Conservation (phyloP, 1,140 invertebrate species). For the Potamilus streckersoni region DNA sequence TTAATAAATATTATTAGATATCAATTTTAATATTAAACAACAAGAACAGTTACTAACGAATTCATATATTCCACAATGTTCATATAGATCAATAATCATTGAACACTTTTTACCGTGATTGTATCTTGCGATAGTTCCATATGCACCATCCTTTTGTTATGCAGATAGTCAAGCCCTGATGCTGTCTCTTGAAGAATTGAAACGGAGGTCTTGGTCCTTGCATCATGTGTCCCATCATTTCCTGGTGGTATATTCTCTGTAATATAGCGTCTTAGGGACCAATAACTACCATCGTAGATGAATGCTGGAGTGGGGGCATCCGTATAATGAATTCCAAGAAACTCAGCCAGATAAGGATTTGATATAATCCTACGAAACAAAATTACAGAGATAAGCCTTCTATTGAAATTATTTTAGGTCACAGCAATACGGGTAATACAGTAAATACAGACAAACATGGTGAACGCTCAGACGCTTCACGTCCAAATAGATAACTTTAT, state of each 20-base stretch:
- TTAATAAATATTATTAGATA: too few relatives aligned
- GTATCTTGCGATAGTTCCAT: conserved; percentile 55
- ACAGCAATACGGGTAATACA: background rate
- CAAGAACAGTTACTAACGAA: too few relatives aligned
- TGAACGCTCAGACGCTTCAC: too few relatives aligned
- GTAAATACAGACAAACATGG: too few relatives aligned
- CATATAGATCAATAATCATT: background rate
- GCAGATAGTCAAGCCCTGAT: conserved; percentile 43
- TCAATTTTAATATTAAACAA: too few relatives aligned
- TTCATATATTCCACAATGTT: background rate
- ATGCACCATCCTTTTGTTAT: conserved; percentile 48
- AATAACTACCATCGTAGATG: conserved; percentile 38
- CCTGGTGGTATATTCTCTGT: conserved; percentile 14
- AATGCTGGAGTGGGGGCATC: conserved; percentile 32
- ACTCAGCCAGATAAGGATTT: conserved; percentile 26
- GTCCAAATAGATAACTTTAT: too few relatives aligned
- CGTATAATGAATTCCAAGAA: conserved; percentile 43
- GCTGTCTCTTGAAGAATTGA: conserved; percentile 26
- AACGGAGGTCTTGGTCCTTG: background rate
- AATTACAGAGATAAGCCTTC: background rate
- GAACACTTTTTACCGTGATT: conserved; percentile 36
- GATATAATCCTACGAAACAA: background rate
- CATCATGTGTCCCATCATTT: conserved; percentile 19
- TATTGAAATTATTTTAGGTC: conserved; percentile 15
- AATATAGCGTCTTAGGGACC: conserved; percentile 31